A percentile compares a stretch with the other conserved stretches of the same genome.
These are phyloP conservation scores for Protophormia terraenovae DNA, from an alignment of 2,888 invertebrate genomes.

Conservation along the genomic window DNA sequence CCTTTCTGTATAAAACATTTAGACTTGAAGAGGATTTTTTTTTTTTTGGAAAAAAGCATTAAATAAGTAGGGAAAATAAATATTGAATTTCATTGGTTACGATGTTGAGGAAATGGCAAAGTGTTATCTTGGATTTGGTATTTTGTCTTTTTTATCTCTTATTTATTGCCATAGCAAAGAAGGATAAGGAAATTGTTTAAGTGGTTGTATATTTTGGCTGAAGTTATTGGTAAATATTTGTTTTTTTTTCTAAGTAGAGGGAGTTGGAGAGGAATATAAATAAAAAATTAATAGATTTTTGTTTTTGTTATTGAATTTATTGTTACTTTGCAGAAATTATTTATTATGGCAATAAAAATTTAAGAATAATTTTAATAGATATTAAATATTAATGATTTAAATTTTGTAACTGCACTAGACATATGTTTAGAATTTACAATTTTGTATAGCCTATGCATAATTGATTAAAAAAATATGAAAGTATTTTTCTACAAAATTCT, in stretches of 20 bases:
- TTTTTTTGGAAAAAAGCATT: not conserved
- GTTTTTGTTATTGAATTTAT: no score
- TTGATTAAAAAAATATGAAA: no score
- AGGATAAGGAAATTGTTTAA: slow-evolving; percentile 58
- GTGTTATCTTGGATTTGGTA: slow-evolving; percentile 41
- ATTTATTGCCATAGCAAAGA: slow-evolving; percentile 46
- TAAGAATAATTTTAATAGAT: no score
- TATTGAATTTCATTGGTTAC: slow-evolving; percentile 43
- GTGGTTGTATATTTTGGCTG: slow-evolving; percentile 37
- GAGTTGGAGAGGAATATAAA: not conserved
- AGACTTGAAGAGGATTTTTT: not conserved
- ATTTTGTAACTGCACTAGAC: no score
- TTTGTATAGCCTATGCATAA: no score
- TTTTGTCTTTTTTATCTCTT: slow-evolving; percentile 36
- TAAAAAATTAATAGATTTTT: no score
- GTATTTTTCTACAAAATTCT: no score
- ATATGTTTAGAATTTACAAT: no score
- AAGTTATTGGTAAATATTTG: slow-evolving; percentile 4
- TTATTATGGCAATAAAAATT: no score
- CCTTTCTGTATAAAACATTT: not conserved
- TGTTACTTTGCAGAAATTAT: no score
- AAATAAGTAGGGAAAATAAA: not conserved
- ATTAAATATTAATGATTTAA: no score
- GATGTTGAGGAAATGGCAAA: slow-evolving; percentile 44
- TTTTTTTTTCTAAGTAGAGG: not conserved